Conservation (phyloP, 1,140 invertebrate genomes). For the Drosophila bipectinata region DNA sequence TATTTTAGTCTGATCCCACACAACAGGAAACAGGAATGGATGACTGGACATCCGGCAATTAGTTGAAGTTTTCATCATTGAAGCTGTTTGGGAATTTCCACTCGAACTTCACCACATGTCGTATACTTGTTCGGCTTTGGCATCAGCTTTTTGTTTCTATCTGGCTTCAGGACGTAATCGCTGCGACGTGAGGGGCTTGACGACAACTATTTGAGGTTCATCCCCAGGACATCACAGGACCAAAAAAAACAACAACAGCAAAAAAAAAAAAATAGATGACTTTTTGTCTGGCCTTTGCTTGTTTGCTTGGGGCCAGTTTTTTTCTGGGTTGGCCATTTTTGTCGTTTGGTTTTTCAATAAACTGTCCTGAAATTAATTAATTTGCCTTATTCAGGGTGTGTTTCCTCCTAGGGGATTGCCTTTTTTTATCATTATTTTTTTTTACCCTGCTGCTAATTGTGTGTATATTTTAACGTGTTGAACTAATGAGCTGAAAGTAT, state of each 20-base stretch:
- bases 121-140: conserved; percentile 58
- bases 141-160: conserved; percentile 29
- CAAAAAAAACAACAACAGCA: conserved; percentile 7
- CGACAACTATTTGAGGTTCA: conserved; percentile 28
- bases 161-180: conserved; percentile 27
- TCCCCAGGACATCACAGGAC: neutral
- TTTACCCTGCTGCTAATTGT: conserved; percentile 37
- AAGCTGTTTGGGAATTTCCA: conserved; percentile 42
- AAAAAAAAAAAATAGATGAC: conserved; percentile 66
- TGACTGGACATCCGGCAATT: conserved; percentile 73
- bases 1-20: conserved; percentile 9
- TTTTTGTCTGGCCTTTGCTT: conserved; percentile 18
- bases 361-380: conserved; percentile 66
- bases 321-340: conserved; percentile 45
- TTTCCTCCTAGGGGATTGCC: conserved; percentile 11
- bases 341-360: conserved; percentile 74
- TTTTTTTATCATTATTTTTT: conserved; percentile 7
- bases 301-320: conserved; percentile 13
- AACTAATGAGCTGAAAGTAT: conserved; percentile 48
- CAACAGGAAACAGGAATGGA: conserved; percentile 15
- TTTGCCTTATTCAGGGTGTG: conserved; percentile 44
- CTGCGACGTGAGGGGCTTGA: conserved; percentile 19
- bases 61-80: conserved; percentile 36
- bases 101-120: conserved; percentile 58
- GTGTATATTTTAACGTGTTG: conserved; percentile 56